phyloP scores from a whole-genome alignment of 2,113 vertebrate genomes.

The Ardeotis arabs region DNA sequence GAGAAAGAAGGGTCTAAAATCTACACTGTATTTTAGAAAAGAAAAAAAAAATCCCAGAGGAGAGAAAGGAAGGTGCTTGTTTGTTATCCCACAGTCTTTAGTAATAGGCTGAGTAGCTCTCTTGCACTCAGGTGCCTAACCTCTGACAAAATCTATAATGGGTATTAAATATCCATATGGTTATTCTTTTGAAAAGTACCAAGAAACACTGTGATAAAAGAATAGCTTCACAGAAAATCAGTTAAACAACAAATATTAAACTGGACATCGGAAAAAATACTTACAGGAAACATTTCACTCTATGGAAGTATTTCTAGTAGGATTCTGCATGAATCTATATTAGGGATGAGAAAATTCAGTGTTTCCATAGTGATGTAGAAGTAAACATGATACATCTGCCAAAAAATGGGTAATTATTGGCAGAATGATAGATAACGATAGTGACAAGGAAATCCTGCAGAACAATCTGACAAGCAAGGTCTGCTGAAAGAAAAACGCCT shows the following conservation, averaged over 20 bases:
- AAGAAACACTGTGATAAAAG: neutral
- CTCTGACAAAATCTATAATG: neutral
- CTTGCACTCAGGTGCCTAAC: neutral
- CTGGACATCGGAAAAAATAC: neutral
- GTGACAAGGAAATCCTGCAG: conserved; percentile 43
- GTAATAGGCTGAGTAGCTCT: neutral
- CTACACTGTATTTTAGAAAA: neutral
- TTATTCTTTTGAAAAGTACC: neutral
- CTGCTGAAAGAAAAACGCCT: neutral
- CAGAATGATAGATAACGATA: conserved; percentile 9
- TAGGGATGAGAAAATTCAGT: conserved; percentile 2
- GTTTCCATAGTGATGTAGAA: conserved; percentile 60
- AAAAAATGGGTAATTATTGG: conserved; percentile 57
- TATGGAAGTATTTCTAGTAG: neutral
- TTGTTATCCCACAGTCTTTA: neutral
- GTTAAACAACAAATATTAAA: neutral
- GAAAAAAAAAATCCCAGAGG: neutral
- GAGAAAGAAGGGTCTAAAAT: neutral
- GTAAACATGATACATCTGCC: conserved; percentile 41
- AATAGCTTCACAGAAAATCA: neutral
- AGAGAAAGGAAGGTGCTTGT: neutral
- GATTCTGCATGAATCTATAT: conserved; percentile 12
- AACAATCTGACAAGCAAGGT: neutral
- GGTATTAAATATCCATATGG: neutral
- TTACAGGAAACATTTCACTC: neutral